Percentiles rank a stretch among this genome's conserved stretches.
Evolutionary conservation across 2,797 vertebrate genomes (phyloP).

Genomic region (Enoplosus armatus): DNA sequence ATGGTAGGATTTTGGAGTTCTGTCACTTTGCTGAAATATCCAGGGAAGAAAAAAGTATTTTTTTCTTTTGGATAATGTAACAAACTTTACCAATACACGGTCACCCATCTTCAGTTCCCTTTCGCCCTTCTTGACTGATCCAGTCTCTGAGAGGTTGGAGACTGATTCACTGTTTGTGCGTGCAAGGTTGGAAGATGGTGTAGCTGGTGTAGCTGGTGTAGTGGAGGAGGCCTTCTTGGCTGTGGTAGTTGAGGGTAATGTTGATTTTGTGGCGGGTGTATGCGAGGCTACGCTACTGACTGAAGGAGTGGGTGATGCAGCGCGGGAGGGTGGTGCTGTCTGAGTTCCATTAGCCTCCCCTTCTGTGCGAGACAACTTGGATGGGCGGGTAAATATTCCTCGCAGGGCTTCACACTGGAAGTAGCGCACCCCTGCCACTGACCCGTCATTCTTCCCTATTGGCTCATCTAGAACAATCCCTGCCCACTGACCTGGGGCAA

Average conservation of each 20-base stretch:
- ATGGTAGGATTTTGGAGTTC: not conserved
- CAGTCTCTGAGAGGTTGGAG: conserved; percentile 96
- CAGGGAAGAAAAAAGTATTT: not conserved
- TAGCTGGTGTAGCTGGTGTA: conserved; percentile 54
- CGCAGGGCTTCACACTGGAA: conserved; percentile 96
- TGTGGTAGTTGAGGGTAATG: conserved; percentile 80
- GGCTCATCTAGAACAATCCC: conserved; percentile 97
- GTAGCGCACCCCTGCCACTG: conserved; percentile 95
- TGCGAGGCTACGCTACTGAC: conserved; percentile 85
- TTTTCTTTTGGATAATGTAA: not conserved
- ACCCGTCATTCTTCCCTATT: conserved; percentile 98
- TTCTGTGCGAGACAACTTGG: conserved; percentile 92
- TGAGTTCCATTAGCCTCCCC: conserved; percentile 92
- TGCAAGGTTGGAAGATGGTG: conserved; percentile 89
- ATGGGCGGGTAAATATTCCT: conserved; percentile 97
- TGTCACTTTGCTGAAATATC: conserved; percentile 20
- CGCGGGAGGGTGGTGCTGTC: conserved; percentile 85
- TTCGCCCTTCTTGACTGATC: conserved; percentile 96
- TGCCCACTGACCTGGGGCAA: conserved; percentile 98
- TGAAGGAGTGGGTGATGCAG: conserved; percentile 89
- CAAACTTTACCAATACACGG: conserved; percentile 92
- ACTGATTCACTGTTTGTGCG: conserved; percentile 93
- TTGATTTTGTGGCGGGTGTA: conserved; percentile 76
- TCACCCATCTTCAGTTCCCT: conserved; percentile 96
- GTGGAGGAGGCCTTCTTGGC: conserved; percentile 81